Conservation (phyloP, 1,140 invertebrate species). For the Chionoecetes opilio region DNA sequence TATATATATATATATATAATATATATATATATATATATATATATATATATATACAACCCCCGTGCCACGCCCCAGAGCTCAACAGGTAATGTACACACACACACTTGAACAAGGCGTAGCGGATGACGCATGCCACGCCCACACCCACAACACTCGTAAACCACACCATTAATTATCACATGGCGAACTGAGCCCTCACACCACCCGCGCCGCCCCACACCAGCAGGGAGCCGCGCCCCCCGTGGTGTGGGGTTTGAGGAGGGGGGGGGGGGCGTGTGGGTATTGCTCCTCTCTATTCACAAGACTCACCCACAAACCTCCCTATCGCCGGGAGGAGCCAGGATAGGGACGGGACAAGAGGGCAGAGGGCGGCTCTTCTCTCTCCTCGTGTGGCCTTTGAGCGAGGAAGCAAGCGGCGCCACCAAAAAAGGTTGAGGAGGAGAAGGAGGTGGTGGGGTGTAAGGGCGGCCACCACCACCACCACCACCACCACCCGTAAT, state of each 20-base stretch:
- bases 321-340: background rate
- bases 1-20: no score
- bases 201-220: background rate
- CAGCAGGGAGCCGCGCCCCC: background rate
- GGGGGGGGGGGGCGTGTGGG: background rate
- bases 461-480: background rate
- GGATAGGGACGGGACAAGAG: background rate
- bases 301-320: background rate
- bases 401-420: background rate
- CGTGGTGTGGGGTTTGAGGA: background rate
- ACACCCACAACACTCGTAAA: background rate
- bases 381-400: background rate
- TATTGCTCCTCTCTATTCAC: background rate
- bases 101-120: no score
- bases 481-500: background rate
- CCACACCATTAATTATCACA: background rate
- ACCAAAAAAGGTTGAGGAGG: background rate
- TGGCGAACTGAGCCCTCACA: background rate
- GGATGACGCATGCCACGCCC: background rate
- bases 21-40: no score
- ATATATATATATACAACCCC: no score
- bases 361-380: background rate
- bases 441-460: background rate
- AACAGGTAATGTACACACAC: slow-evolving; percentile 9
- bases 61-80: background rate